These are phyloP conservation scores for Mastigias papua DNA, from an alignment of 30 jellyfish, hydroid and myxozoan genomes.

Conservation along the genomic window DNA sequence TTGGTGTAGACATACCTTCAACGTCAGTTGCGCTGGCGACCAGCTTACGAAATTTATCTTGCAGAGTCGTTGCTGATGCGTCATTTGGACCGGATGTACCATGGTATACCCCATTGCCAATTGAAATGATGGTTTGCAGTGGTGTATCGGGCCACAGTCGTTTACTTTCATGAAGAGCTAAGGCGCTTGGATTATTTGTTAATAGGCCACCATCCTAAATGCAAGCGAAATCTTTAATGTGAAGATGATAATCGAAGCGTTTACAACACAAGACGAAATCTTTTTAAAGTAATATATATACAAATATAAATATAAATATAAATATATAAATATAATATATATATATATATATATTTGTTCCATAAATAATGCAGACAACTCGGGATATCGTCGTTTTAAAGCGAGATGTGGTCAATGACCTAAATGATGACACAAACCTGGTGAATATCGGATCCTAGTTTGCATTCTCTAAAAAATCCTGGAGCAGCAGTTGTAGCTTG, in stretches of 20 bases:
- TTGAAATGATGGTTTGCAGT: slow-evolving; percentile 82
- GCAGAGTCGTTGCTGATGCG: slow-evolving; percentile 56
- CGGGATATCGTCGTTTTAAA: no score
- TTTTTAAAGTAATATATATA: no score
- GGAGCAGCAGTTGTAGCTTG: slow-evolving; percentile 91
- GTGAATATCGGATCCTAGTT: slow-evolving; percentile 67
- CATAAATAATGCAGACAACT: no score
- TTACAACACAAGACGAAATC: no score
- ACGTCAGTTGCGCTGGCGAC: slow-evolving; percentile 96
- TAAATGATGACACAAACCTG: no score
- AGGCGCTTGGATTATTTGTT: slow-evolving; percentile 89
- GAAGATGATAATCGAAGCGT: no score
- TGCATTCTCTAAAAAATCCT: slow-evolving; percentile 84
- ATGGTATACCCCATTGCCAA: slow-evolving; percentile 92
- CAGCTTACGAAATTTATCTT: slow-evolving; percentile 78
- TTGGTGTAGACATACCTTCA: slow-evolving; percentile 80
- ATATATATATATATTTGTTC: no score
- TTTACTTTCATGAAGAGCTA: slow-evolving; percentile 87
- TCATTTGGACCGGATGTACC: slow-evolving; percentile 93
- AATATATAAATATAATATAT: no score
- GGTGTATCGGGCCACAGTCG: slow-evolving; percentile 89
- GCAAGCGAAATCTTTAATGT: neutral
- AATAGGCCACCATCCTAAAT: slow-evolving; percentile 94
- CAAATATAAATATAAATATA: no score
- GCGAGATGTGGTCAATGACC: no score